Evolutionary conservation across 2,888 invertebrate species (phyloP), one percentile per base, ranked within the genome.

Genomic region (Emmelina monodactyla): DNA sequence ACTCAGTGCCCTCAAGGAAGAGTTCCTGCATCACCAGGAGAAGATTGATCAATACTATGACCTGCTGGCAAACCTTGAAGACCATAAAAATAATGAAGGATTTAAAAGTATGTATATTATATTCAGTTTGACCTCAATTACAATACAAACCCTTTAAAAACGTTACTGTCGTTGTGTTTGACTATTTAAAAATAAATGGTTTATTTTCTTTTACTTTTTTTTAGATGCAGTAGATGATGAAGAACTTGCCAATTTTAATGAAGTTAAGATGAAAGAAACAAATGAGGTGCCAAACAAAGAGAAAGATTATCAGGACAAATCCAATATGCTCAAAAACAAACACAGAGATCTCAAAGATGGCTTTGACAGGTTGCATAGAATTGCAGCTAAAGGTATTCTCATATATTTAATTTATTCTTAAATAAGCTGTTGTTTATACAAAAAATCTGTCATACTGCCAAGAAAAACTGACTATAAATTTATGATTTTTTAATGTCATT

Each of bases 11-110:
- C 64, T 97, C 11, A 90, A 88, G 55, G 91, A 95, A 60, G 97
- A 97, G 67, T 95, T 97, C 55, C 70, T 75, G 13, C 95, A 96
- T 62, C 94, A 97, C 56, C 94, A 96, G 62, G 91, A 94, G 47
- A 96, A 95, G 71, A 86, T 96, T 33, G 91, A 95, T 60, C 89
- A 96, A 55, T 96, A 94, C 59, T 90, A 92, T 62, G 85, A 88
- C 29, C 62, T 96, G 38, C 75, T 94, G 34, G 83, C 85, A 45
- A 88, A 91, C 50, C 73, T 89, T 16, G 88, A 90, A 46, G 65
- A 82, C 28, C 82, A 76, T 12, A 67, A 72, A 29, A 62, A 79
- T 29, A 85, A 88, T 44, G 79, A 80, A 13, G 29, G 29, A 22
- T 83, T 83, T 58, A 84, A 87, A 64, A 91, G 91, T 90, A 76